Evolutionary conservation across 2,797 vertebrate genomes (phyloP), one percentile per base, ranked within the genome.

Genomic region (Chaunax sp.): DNA sequence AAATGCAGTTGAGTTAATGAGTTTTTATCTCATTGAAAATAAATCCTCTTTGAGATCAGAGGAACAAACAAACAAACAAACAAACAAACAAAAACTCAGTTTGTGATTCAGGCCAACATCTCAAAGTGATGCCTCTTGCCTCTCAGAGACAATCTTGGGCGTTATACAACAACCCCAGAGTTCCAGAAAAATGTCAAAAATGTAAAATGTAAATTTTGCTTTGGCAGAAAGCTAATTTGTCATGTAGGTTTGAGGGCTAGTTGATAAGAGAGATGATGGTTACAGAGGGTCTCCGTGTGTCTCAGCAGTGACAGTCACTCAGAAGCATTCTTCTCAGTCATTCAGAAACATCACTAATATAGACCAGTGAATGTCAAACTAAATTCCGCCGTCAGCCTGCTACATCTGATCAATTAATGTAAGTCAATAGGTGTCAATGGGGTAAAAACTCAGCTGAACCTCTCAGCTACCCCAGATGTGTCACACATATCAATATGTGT

Each of bases 371-470:
- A 68, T 61, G 63, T 25, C 43, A 44, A 81, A 38, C 46, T 1
- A 30, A 64, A 64, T 62, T 72, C 77, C 49, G 64, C 58, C 22
- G 9, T 77, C 60, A 47, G 43, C 40, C 30, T 6, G 45, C 67
- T 59, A 19, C 61, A 65, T 54, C 53, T 67, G 64, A 69, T 62
- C 61, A 84, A 85, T 90, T 85, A 85, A 85, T 90, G 40, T 12
- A 30, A 82, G 78, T 80, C 83, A 85, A 86, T 80, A 70, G 73
- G 78, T 85, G 90, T 91, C 92, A 90, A 90, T 90, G 74, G 57
- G 44, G 43, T 60, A 76, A 72, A 79, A 88, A 81, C 87, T 84
- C 82, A 81, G 82, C 83, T 76, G 71, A 79, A 70, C 77, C 75
- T 64, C 73, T 88, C 78, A 75, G 75, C 83, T 70, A 78, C 64